Base-by-base conservation (phyloP, 1,140 invertebrate species). In the Ostrea edulis region DNA sequence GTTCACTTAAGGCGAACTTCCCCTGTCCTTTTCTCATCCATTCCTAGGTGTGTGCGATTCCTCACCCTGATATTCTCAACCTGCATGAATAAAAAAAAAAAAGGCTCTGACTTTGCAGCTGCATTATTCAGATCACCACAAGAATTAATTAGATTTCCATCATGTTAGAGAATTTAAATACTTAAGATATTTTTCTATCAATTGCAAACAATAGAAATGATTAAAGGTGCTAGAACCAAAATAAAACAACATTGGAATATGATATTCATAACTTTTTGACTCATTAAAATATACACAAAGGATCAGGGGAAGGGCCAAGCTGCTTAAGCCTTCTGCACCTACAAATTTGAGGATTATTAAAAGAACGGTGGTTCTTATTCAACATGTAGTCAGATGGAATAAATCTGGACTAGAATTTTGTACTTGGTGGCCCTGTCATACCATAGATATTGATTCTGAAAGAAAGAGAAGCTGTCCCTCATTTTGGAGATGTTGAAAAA, bases 231-330 rank as follows among this genome's bases (percentile, higher is more conserved):
- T 71, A 71, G 68, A 71, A 11, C 5, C 68, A 11, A 44, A 25
- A 25, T 35, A 71, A 25, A 71, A 71, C 68, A 71, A 71, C 22
- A 71, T 35, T 71, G 68, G 68, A 71, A 71, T 25, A 71, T 71
- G 68, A 71, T 71, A 71, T 71, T 71, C 68, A 71, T 71, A 71
- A 71, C 68, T 71, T 71, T 71, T 71, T 71, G 68, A 71, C 68
- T 71, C 68, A 71, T 71, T 71, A 71, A 71, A 71, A 71, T 71
- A 71, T 3, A 8, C 29, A 71, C 68, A 71, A 71, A 71, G 9
- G 68, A 58, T 14, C 22, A 71, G 68, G 68, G 68, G 25, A 9
- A 11, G 68, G 68, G 2, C 68, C 68, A 71, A 71, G 68, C 68
- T 71, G 29, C 68, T 71, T 71, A 71, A 71, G 68, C 22, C 68